These are phyloP conservation scores for Lordiphosa mommai DNA, from an alignment of 1,140 invertebrate genomes.

Conservation along the genomic window DNA sequence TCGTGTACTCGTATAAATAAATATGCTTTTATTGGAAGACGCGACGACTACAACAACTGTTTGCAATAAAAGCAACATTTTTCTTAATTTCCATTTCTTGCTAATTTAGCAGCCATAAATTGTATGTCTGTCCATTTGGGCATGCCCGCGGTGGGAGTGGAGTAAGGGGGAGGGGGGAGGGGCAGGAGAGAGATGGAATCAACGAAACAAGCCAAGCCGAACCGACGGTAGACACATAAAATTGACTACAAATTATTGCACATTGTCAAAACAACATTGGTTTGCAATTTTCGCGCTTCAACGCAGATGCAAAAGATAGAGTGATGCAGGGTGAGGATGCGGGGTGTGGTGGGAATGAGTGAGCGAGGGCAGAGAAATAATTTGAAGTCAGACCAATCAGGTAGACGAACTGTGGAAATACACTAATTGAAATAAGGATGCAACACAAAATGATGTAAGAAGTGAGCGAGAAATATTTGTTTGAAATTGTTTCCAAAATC, in stretches of 20 bases:
- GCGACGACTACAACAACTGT: slow-evolving; percentile 60
- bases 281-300: slow-evolving; percentile 76
- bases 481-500: too few species aligned
- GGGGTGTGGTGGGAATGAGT: neutral
- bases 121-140: slow-evolving; percentile 46
- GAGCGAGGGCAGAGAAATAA: slow-evolving; percentile 1
- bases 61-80: slow-evolving; percentile 77
- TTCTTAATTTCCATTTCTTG: slow-evolving; percentile 78
- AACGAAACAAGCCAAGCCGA: slow-evolving; percentile 54
- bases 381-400: slow-evolving; percentile 21
- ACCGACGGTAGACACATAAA: slow-evolving; percentile 68
- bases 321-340: neutral
- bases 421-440: slow-evolving; percentile 1
- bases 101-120: slow-evolving; percentile 76
- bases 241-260: slow-evolving; percentile 77
- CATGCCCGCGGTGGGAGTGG: slow-evolving; percentile 20
- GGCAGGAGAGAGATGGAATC: neutral
- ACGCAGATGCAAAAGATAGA: slow-evolving; percentile 60
- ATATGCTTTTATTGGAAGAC: slow-evolving; percentile 74
- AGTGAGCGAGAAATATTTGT: too few species aligned
- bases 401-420: slow-evolving; percentile 24
- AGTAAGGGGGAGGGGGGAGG: neutral
- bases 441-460: too few species aligned
- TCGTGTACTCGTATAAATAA: slow-evolving; percentile 57
- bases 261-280: slow-evolving; percentile 77